Evolutionary conservation across 64 coral and sea anemone genomes (phyloP).

Genomic region (Porites lutea): DNA sequence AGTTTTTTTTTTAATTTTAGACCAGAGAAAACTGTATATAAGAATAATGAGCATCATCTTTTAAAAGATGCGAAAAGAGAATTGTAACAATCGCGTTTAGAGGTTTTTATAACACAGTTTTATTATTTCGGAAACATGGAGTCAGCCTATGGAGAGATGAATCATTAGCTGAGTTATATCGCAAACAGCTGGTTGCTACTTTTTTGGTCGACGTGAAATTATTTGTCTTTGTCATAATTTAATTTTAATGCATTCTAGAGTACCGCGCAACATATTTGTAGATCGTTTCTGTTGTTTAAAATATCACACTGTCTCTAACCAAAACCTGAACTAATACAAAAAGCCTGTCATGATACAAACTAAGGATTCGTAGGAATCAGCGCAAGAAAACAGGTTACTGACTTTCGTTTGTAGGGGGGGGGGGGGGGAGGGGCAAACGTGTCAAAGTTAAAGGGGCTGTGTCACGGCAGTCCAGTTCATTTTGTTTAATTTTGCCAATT

Average conservation of each 20-base stretch:
- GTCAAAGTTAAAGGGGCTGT: too few relatives aligned
- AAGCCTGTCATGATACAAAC: not conserved
- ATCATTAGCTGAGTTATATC: not conserved
- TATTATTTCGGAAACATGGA: not conserved
- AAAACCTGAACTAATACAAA: not conserved
- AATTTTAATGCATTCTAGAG: not conserved
- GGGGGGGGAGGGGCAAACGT: too few relatives aligned
- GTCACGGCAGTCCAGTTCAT: too few relatives aligned
- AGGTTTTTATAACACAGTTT: not conserved
- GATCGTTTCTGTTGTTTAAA: not conserved
- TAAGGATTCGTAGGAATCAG: too few relatives aligned
- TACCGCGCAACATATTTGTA: not conserved
- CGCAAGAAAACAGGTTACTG: too few relatives aligned
- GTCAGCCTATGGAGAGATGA: not conserved
- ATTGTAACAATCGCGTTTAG: not conserved
- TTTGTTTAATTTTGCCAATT: too few relatives aligned
- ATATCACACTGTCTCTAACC: not conserved
- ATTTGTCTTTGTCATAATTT: not conserved
- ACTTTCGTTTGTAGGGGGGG: too few relatives aligned
- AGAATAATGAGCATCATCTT: not conserved
- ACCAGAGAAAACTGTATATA: not conserved
- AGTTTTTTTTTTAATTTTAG: not conserved
- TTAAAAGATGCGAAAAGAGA: not conserved
- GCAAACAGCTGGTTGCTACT: not conserved
- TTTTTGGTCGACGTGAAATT: too few relatives aligned